Evolutionary conservation across 2,797 vertebrate genomes (phyloP).

Genomic region (Dendrocincla tyrannina): DNA sequence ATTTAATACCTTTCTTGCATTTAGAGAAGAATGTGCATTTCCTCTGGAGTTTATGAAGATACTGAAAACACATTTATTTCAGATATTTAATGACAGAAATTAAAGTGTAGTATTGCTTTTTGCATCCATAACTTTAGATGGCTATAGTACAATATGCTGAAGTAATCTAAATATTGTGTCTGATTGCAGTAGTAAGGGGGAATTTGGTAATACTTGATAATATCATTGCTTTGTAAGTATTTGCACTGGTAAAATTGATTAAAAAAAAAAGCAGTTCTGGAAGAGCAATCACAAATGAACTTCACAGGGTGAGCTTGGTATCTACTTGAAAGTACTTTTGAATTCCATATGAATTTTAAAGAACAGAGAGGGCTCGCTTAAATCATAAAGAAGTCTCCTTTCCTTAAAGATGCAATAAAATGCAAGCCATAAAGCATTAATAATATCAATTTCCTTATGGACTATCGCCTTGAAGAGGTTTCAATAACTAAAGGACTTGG

Average conservation of each 20-base stretch:
- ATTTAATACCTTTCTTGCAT: background rate
- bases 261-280: background rate
- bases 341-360: background rate
- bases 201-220: background rate
- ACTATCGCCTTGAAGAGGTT: background rate
- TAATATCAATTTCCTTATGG: background rate
- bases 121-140: background rate
- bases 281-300: background rate
- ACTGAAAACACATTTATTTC: background rate
- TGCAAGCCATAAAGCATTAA: background rate
- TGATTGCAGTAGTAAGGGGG: background rate
- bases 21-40: background rate
- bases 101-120: background rate
- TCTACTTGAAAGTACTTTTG: background rate
- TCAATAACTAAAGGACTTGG: background rate
- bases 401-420: background rate
- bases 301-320: background rate
- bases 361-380: background rate
- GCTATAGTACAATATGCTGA: background rate
- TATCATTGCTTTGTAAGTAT: background rate
- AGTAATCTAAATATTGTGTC: background rate
- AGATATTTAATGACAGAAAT: background rate
- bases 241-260: background rate
- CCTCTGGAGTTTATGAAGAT: background rate
- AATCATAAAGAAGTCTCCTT: background rate